These are phyloP conservation scores for Leucoraja ocellata DNA, from an alignment of 2,797 vertebrate genomes.

Conservation along the genomic window DNA sequence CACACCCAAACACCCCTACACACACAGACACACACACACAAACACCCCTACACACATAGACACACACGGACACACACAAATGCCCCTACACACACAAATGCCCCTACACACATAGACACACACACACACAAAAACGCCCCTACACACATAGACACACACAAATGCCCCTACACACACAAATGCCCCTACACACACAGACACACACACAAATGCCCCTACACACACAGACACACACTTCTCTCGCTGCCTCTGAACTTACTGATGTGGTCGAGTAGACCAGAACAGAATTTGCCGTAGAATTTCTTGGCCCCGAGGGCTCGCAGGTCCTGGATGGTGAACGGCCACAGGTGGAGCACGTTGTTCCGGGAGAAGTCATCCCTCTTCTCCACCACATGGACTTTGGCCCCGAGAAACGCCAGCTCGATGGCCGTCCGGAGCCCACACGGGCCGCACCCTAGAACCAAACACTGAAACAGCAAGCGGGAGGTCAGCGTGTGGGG, in stretches of 20 bases:
- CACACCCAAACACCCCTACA: too few relatives aligned
- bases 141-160: neutral
- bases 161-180: too few relatives aligned
- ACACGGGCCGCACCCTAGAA: constrained; percentile 83
- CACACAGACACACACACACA: too few relatives aligned
- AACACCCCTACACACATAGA: too few relatives aligned
- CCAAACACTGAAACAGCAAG: constrained; percentile 67
- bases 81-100: too few relatives aligned
- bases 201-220: neutral
- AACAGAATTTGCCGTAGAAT: constrained; percentile 87
- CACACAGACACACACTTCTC: neutral
- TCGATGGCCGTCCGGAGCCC: constrained; percentile 80
- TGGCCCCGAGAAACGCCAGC: constrained; percentile 76
- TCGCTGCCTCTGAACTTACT: constrained; percentile 60
- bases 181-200: neutral
- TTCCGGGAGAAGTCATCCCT: constrained; percentile 78
- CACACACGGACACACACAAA: too few relatives aligned
- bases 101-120: too few relatives aligned
- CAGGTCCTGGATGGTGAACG: constrained; percentile 84
- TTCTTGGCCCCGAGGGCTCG: constrained; percentile 80
- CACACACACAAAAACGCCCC: too few relatives aligned
- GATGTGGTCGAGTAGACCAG: constrained; percentile 80
- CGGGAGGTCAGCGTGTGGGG: neutral
- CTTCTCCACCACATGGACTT: constrained; percentile 81
- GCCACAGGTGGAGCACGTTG: constrained; percentile 94